Evolutionary conservation across 2,113 vertebrate species (phyloP).

Genomic region (Gasterosteus aculeatus): DNA sequence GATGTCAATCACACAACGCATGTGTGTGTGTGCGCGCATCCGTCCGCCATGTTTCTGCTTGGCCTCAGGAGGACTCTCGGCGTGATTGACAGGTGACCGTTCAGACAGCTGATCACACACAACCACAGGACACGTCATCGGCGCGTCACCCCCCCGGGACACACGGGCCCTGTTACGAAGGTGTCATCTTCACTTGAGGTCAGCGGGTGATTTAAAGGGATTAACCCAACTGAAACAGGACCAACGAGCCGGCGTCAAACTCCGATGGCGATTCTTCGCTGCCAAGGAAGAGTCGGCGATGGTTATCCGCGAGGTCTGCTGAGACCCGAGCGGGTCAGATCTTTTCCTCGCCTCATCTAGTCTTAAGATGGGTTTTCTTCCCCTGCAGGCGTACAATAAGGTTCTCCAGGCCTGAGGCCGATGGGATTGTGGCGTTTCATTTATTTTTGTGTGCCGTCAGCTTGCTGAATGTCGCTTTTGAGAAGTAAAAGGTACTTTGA

Average conservation of each 20-base stretch:
- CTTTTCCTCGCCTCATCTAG: neutral
- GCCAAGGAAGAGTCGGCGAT: neutral
- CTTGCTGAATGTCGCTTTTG: slow-evolving; percentile 22
- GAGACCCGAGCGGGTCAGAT: neutral
- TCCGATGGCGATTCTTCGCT: neutral
- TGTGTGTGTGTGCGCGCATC: neutral
- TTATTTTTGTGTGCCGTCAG: slow-evolving; percentile 17
- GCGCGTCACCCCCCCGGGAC: slow-evolving; percentile 57
- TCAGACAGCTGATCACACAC: slow-evolving; percentile 59
- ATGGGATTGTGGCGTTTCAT: slow-evolving; percentile 31
- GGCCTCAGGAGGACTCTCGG: neutral
- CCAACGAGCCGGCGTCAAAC: slow-evolving; percentile 7
- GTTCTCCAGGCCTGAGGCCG: neutral
- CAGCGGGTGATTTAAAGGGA: slow-evolving; percentile 64
- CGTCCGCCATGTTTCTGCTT: neutral
- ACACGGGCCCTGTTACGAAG: slow-evolving; percentile 57
- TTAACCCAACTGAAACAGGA: slow-evolving; percentile 30
- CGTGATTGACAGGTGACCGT: slow-evolving; percentile 54
- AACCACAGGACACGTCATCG: slow-evolving; percentile 34
- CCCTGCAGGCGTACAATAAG: neutral
- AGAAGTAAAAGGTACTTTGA: slow-evolving; percentile 4
- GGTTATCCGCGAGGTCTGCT: neutral
- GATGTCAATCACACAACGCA: neutral
- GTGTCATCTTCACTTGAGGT: slow-evolving; percentile 68
- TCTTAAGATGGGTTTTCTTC: neutral